A percentile compares a stretch with the other conserved stretches of the same genome.
These are phyloP conservation scores for Eulemur albifrons DNA, from an alignment of 2,797 vertebrate species.

Conservation along the genomic window DNA sequence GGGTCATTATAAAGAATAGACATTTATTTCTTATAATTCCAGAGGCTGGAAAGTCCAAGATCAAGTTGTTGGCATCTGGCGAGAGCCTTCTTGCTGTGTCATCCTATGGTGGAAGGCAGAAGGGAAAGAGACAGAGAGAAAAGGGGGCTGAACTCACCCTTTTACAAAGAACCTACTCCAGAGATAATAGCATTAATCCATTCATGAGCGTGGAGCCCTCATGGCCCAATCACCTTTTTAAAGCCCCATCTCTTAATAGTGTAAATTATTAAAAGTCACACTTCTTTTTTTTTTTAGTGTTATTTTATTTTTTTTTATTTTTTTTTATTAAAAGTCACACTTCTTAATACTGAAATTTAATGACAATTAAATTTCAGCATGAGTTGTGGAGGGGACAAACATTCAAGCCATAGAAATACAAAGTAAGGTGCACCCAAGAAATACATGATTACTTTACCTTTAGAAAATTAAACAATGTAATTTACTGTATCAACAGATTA, in stretches of 20 bases:
- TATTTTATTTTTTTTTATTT: too few relatives aligned
- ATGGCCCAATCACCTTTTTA: neutral
- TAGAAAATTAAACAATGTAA: constrained; percentile 27
- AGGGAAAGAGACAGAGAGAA: neutral
- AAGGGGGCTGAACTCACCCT: neutral
- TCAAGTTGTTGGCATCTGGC: neutral
- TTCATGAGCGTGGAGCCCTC: neutral
- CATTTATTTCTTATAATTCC: neutral
- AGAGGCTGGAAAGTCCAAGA: neutral
- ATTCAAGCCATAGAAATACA: neutral
- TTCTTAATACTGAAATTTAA: neutral
- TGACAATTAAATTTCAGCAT: neutral
- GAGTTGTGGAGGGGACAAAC: neutral
- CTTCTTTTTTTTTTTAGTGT: too few relatives aligned
- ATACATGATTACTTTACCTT: neutral
- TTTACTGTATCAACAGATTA: neutral
- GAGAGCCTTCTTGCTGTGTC: neutral
- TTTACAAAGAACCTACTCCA: neutral
- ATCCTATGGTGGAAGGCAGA: neutral
- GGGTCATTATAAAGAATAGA: neutral
- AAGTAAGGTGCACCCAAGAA: neutral
- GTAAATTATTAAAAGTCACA: neutral
- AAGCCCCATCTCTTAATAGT: neutral
- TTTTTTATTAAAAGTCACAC: too few relatives aligned
- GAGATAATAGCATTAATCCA: neutral